Evolutionary conservation across 2,888 invertebrate genomes (phyloP), one percentile per base, ranked within the genome.

Genomic region (Ormyrus labotus): DNA sequence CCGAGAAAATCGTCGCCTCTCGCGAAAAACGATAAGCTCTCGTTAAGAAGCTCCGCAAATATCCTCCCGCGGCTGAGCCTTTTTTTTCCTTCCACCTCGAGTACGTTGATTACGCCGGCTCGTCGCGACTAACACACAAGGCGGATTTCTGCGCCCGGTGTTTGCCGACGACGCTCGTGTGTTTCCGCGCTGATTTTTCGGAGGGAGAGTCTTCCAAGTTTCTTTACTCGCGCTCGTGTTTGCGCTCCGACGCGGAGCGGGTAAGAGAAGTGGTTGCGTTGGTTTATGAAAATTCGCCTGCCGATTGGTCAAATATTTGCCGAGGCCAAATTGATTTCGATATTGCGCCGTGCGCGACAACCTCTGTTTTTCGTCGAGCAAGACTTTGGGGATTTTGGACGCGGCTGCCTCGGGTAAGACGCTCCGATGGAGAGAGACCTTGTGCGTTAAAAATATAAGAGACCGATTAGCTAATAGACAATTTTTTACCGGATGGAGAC

Each of bases 1-100:
- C 51, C 58, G 5, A 67, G 55, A 58, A 55, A 68, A 51, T 48
- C 8, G 6, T 53, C 34, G 13, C 34, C 1, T 1, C 2, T 0
- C n/a, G 48, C 57, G 53, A 64, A 71, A 78, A 77, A 50, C 77
- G 48, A 48, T 11, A 58, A 50, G 50, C 65, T 9, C 65, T 53
- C 55, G 9, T 51, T 51, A 57, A 64, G 48, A 64, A n/a, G 19
- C n/a, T 65, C 47, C 4, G 72, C 55, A 71, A 78, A 78, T n/a
- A 19, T 19, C 19, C 19, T 19, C 19, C 19, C 19, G 19, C 19
- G 19, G 19, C 19, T 19, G 2, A 19, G 19, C 1, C 19, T 19
- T 19, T 19, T 1, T 2, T 19, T 13, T 2, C 1, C 19, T 19
- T 19, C 19, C 19, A 19, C 1, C 19, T 19, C 19, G 19, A 19